phyloP scores from a whole-genome alignment of 2,797 vertebrate species.

The Catostomus latipinnis region DNA sequence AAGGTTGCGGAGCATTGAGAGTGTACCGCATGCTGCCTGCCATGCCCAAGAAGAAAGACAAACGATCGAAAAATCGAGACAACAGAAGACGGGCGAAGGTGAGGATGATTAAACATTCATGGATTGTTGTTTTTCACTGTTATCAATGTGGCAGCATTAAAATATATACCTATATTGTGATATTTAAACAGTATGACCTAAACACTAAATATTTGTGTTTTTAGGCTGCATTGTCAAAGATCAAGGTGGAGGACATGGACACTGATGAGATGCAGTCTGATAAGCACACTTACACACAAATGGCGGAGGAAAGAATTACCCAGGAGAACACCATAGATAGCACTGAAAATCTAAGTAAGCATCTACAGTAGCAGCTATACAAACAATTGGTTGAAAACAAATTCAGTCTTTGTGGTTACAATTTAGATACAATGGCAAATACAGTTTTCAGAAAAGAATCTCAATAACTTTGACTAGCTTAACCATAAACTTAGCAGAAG shows the following conservation, averaged over 20 bases:
- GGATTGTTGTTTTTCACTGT: background rate
- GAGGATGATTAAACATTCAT: constrained; percentile 83
- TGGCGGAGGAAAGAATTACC: constrained; percentile 58
- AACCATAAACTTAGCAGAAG: background rate
- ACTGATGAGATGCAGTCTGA: constrained; percentile 65
- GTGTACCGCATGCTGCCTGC: constrained; percentile 91
- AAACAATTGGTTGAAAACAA: no score
- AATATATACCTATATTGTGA: background rate
- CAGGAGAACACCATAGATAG: constrained; percentile 85
- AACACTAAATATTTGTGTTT: background rate
- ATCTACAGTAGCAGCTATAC: no score
- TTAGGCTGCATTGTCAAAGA: constrained; percentile 46
- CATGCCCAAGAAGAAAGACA: constrained; percentile 74
- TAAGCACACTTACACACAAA: constrained; percentile 62
- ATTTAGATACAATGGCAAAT: no score
- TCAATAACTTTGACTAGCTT: background rate
- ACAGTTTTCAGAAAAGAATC: no score
- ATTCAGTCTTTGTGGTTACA: no score
- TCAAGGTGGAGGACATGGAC: constrained; percentile 78
- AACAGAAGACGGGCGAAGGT: constrained; percentile 40
- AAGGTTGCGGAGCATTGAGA: constrained; percentile 89
- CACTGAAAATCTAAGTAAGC: constrained; percentile 63
- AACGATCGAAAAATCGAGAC: constrained; percentile 52
- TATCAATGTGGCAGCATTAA: background rate
- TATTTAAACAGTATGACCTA: background rate